Conservation (phyloP, 2,888 invertebrate species). For the Himalopsyche kuldschensis region DNA sequence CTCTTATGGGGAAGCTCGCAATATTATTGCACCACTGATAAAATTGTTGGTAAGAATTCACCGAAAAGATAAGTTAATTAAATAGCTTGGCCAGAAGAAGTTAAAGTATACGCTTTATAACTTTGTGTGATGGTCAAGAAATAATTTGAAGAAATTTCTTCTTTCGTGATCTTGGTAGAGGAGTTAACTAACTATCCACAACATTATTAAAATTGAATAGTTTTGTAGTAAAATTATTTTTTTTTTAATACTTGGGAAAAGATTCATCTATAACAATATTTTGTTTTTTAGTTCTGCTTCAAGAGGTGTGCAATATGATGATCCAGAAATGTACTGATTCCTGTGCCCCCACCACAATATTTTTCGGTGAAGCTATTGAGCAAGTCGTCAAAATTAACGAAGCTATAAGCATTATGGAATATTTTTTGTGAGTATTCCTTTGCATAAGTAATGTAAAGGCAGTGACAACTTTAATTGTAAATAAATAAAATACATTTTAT, state of each 20-base stretch:
- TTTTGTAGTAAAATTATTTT: too few relatives aligned
- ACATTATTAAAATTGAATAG: too few relatives aligned
- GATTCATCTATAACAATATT: background rate
- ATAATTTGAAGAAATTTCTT: too few relatives aligned
- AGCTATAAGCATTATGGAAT: slow-evolving; percentile 55
- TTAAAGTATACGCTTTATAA: too few relatives aligned
- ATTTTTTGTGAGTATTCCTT: slow-evolving; percentile 59
- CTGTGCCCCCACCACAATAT: slow-evolving; percentile 77
- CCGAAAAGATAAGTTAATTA: background rate
- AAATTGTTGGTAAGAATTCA: slow-evolving; percentile 52
- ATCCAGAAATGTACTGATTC: slow-evolving; percentile 73
- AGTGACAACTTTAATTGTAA: too few relatives aligned
- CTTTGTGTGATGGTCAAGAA: too few relatives aligned
- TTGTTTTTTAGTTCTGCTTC: slow-evolving; percentile 64
- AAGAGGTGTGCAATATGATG: slow-evolving; percentile 78
- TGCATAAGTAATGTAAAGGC: too few relatives aligned
- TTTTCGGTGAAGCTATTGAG: slow-evolving; percentile 85
- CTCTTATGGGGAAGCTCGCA: slow-evolving; percentile 84
- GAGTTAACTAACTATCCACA: too few relatives aligned
- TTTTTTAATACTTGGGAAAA: too few relatives aligned
- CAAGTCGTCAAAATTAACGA: slow-evolving; percentile 63
- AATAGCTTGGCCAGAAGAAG: background rate
- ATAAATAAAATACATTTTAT: too few relatives aligned
- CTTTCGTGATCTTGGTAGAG: too few relatives aligned
- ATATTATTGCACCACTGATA: slow-evolving; percentile 69